Evolutionary conservation across 2,888 invertebrate genomes (phyloP).

Genomic region (Sussaba pulchella): DNA sequence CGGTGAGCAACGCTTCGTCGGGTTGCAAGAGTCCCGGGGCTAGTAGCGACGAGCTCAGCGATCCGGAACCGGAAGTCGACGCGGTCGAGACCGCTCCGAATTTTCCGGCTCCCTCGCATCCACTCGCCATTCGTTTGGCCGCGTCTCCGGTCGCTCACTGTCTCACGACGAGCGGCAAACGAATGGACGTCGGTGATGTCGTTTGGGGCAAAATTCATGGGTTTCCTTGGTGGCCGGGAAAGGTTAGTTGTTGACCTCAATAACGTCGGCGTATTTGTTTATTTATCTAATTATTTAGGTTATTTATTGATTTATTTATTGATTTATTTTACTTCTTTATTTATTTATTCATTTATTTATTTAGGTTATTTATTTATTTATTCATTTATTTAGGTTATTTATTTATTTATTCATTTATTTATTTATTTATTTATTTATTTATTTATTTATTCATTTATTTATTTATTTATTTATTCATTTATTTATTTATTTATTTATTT

Average conservation of each 20-base stretch:
- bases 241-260: constrained; percentile 85
- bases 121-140: constrained; percentile 86
- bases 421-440: no score
- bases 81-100: constrained; percentile 85
- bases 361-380: no score
- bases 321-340: no score
- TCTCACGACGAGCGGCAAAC: constrained; percentile 85
- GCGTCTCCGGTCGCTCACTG: constrained; percentile 86
- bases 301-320: no score
- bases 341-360: no score
- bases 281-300: no score
- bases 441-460: no score
- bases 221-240: constrained; percentile 96
- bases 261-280: no score
- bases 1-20: constrained; percentile 83
- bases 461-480: no score
- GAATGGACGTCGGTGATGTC: constrained; percentile 90
- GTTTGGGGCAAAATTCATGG: constrained; percentile 95
- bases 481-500: no score
- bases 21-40: constrained; percentile 85
- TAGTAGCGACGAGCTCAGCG: constrained; percentile 84
- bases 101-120: constrained; percentile 85
- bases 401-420: no score
- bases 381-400: no score
- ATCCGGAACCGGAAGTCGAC: constrained; percentile 80